Evolutionary conservation across 2,888 invertebrate genomes (phyloP).

Genomic region (Cephus spinipes): DNA sequence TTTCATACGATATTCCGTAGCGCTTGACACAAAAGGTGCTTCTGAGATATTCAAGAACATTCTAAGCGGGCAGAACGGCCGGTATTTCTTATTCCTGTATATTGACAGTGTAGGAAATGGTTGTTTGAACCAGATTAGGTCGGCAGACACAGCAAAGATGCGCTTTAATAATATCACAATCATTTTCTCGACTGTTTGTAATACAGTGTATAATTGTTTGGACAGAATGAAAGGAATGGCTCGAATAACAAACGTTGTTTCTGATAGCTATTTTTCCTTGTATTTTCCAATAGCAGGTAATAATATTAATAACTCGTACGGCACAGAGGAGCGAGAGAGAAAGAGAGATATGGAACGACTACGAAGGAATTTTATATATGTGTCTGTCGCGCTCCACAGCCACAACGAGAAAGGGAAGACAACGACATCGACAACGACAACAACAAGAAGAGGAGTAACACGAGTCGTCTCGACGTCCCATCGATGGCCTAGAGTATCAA

Average conservation of each 20-base stretch:
- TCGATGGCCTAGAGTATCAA: conserved; percentile 50
- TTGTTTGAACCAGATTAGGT: conserved; percentile 68
- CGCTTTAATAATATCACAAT: not conserved
- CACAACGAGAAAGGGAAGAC: conserved; percentile 17
- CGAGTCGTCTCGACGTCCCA: conserved; percentile 13
- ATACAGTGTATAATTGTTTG: not conserved
- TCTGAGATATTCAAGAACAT: conserved; percentile 74
- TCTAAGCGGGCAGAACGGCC: conserved; percentile 68
- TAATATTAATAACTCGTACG: not conserved
- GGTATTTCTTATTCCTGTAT: conserved; percentile 69
- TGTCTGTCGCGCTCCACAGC: not conserved
- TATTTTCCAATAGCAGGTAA: not conserved
- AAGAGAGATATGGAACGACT: not conserved
- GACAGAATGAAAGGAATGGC: not conserved
- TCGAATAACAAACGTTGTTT: not conserved
- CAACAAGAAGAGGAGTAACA: not conserved
- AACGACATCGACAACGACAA: conserved; percentile 10
- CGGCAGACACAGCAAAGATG: conserved; percentile 52
- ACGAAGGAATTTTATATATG: not conserved
- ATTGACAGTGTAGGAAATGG: conserved; percentile 74
- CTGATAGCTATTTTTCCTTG: not conserved
- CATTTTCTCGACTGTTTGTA: not conserved
- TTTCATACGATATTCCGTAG: conserved; percentile 5
- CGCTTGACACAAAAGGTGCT: conserved; percentile 67
- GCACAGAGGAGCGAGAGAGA: not conserved